These are phyloP conservation scores for Sminthurides aquaticus DNA, from an alignment of 2,888 invertebrate genomes.

Conservation along the genomic window DNA sequence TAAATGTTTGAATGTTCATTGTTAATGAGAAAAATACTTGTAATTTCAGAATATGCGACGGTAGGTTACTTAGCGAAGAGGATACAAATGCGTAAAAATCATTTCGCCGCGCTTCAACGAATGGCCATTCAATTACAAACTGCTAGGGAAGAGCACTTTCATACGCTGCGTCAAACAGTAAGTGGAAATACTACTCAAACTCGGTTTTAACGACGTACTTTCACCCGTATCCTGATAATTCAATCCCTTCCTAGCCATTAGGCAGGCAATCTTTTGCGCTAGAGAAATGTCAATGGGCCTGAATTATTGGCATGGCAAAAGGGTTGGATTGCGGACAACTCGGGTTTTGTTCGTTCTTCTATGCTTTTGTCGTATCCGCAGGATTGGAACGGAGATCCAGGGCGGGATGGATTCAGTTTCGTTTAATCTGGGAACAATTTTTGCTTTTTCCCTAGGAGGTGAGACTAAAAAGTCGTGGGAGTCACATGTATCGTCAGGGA, in stretches of 20 bases:
- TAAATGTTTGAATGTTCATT: too few relatives aligned
- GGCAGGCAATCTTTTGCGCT: slow-evolving; percentile 1
- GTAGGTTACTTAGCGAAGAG: slow-evolving; percentile 96
- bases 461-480: slow-evolving; percentile 19
- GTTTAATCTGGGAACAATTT: too few relatives aligned
- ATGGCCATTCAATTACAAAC: slow-evolving; percentile 72
- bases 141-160: slow-evolving; percentile 30
- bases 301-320: too few relatives aligned
- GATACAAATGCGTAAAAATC: slow-evolving; percentile 90
- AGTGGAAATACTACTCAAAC: neutral
- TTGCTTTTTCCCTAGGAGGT: slow-evolving; percentile 20
- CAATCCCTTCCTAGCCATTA: slow-evolving; percentile 6
- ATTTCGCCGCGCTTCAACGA: slow-evolving; percentile 81
- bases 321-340: too few relatives aligned
- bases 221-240: slow-evolving; percentile 1
- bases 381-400: too few relatives aligned
- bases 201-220: neutral
- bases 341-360: too few relatives aligned
- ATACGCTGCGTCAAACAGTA: slow-evolving; percentile 27
- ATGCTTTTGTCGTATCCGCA: too few relatives aligned
- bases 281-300: neutral
- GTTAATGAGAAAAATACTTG: too few relatives aligned
- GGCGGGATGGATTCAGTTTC: too few relatives aligned
- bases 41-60: slow-evolving; percentile 85
- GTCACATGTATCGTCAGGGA: slow-evolving; percentile 21